Base-by-base conservation (phyloP, 2,888 invertebrate species). In the Trissolcus brochymenae region DNA sequence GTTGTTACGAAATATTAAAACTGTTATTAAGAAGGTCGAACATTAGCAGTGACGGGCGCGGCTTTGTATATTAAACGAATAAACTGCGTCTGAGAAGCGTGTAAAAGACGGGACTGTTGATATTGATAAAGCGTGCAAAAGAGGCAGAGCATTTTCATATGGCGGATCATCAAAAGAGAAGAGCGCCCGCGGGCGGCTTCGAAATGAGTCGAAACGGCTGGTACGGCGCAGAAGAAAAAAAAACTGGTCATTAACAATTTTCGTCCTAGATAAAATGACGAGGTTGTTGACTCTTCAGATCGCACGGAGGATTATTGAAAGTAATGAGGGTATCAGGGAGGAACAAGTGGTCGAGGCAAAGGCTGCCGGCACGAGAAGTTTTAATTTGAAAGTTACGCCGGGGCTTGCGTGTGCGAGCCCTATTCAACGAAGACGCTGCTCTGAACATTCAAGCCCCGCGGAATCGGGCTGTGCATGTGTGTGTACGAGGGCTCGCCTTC, bases 321-420 rank as follows among this genome's bases (percentile, higher is more conserved):
- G 68, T 79, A 78, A 78, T 76, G 75, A 75, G 79, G 70, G 67
- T 79, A 71, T 68, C 70, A 50, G 70, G 62, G 76, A 74, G 73
- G 65, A 79, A 75, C 77, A 78, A 78, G 79, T 76, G 77, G 79
- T 74, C 78, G 77, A 70, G 64, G 75, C 66, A 56, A 74, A 78
- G 72, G 68, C 60, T 62, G 62, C 75, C 64, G 66, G 57, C 73
- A 78, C 78, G 73, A 74, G 74, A 75, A 77, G 65, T 79, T 79
- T 71, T 77, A 79, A 75, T 77, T 76, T 79, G 65, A 72, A 77
- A 75, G 75, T 72, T 79, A 68, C 71, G 64, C 61, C 60, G 54
- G 64, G 41, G 71, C 65, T 79, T 60, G 74, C 77, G 74, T 79
- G 77, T 64, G 72, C 77, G 50, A 70, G 59, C 59, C 61, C 72